A percentile compares a stretch with the other conserved stretches of the same genome.
These are phyloP conservation scores for Drosophila kikkawai DNA, from an alignment of 1,140 invertebrate species.

Conservation along the genomic window DNA sequence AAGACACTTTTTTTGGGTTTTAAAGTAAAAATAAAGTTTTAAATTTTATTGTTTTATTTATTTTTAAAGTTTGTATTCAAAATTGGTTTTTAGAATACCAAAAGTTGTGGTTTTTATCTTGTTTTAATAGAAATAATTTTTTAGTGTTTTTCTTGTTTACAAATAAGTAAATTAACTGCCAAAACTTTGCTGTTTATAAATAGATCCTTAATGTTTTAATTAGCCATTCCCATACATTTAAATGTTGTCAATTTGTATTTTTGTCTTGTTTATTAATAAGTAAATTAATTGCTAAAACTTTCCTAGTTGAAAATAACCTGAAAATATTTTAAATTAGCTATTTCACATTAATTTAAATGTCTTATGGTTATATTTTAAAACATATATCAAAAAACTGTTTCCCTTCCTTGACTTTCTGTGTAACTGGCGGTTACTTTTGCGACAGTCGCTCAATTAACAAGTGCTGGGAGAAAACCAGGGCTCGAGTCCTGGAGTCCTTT, in stretches of 20 bases:
- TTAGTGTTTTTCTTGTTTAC: background rate
- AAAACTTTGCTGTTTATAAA: background rate
- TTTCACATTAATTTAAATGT: background rate
- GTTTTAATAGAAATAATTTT: background rate
- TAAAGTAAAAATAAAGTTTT: fast-evolving
- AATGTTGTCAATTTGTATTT: background rate
- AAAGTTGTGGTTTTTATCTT: background rate
- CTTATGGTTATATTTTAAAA: background rate
- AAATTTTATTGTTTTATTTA: too few species aligned
- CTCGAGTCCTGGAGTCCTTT: conserved; percentile 41
- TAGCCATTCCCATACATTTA: background rate
- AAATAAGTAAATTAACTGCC: background rate
- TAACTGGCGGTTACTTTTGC: conserved; percentile 4
- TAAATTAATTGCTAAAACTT: background rate
- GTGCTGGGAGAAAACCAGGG: conserved; percentile 5
- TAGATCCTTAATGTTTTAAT: background rate
- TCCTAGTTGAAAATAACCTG: background rate
- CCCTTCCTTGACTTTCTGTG: background rate
- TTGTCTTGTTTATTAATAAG: background rate
- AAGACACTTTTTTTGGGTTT: background rate
- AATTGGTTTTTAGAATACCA: background rate
- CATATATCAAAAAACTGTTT: background rate
- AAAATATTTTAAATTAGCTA: background rate
- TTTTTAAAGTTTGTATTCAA: background rate
- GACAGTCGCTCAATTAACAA: conserved; percentile 44